Base-by-base conservation (phyloP, 2,797 vertebrate species). In the Ctenopoma multispine region DNA sequence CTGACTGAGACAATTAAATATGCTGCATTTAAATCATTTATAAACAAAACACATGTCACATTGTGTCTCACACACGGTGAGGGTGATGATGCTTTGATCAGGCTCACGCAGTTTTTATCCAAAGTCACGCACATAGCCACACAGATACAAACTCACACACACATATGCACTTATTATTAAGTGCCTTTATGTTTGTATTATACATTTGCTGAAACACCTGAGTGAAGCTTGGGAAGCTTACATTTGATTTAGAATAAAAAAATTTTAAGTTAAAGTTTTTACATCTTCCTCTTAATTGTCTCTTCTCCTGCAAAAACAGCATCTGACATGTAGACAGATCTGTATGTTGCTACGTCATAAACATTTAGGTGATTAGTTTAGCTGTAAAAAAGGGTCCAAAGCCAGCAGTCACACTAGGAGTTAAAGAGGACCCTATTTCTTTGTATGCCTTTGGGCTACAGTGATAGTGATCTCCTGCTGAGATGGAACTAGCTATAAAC, bases 401-500 rank as follows among this genome's bases (percentile, higher is more conserved):
- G 66, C 67, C 73, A 44, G 69, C 81, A 62, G 70, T 74, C 82
- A 74, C 3, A 63, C 63, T 13, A 48, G 44, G 61, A 76, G 77
- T 81, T 79, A 75, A 71, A 72, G 72, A 82, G 75, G 85, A 80
- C 70, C 67, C 69, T 36, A 21, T 80, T 84, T 85, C 75, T 85
- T 69, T 75, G 56, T 87, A 77, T 72, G 89, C 75, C 87, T 88
- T 77, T 80, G 72, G 90, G 83, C 84, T 59, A 63, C 43, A 81
- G 80, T 43, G 90, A 92, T 89, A 88, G 87, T 74, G 88, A 90
- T 89, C 88, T 83, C 92, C 86, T 77, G 87, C 91, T 90, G 90
- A 72, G 82, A 82, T 69, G 61, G 90, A 92, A 92, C 92, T 91
- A 93, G 87, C 83, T 72, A 71, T 89, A 81, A 89, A 92, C 87